These are phyloP conservation scores for Scytalopus superciliaris DNA, from an alignment of 2,113 vertebrate species.

Conservation along the genomic window DNA sequence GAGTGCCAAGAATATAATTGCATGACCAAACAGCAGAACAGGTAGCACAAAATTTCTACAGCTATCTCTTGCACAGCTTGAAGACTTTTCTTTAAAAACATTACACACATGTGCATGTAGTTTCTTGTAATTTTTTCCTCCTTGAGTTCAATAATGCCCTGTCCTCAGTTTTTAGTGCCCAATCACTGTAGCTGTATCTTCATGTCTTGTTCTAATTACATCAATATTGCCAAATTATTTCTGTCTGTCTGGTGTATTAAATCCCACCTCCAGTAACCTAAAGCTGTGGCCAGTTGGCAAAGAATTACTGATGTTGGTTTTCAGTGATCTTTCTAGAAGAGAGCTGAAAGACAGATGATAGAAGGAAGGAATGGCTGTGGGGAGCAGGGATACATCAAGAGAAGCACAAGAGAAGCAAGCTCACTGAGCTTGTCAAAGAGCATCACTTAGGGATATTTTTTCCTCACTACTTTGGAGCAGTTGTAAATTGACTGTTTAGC, in stretches of 20 bases:
- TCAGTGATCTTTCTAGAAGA: not conserved
- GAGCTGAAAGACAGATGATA: not conserved
- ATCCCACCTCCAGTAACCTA: not conserved
- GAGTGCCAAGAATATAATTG: not conserved
- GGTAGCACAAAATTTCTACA: not conserved
- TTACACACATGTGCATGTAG: accelerated
- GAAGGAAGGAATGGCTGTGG: not conserved
- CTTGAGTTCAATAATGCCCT: not conserved
- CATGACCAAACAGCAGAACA: not conserved
- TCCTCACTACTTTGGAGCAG: not conserved
- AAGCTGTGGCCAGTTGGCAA: not conserved
- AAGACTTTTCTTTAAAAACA: not conserved
- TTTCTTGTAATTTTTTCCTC: not conserved
- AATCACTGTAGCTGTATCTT: not conserved
- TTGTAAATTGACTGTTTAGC: not conserved
- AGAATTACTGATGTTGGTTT: not conserved
- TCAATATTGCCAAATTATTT: not conserved
- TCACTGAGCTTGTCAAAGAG: not conserved
- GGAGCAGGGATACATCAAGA: not conserved
- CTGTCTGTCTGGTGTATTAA: not conserved
- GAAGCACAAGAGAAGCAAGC: not conserved
- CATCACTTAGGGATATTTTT: not conserved
- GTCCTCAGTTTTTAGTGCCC: not conserved
- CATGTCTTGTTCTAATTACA: not conserved
- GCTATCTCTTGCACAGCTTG: not conserved